Evolutionary conservation across 1,140 invertebrate species (phyloP), one percentile per base, ranked within the genome.

Genomic region (Drosophila jambulina): DNA sequence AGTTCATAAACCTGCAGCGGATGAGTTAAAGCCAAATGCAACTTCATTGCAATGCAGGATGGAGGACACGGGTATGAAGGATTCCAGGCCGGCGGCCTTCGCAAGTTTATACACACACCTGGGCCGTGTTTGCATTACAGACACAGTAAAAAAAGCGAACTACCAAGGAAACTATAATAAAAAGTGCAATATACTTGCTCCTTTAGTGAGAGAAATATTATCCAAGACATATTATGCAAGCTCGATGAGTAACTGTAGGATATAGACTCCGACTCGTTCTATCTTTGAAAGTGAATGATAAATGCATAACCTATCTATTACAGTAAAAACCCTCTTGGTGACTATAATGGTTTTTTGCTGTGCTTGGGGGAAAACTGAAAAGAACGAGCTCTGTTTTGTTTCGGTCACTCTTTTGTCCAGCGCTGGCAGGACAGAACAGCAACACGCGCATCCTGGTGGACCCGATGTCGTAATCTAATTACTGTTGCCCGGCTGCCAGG

Each of bases 401-500:
- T 32, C 29, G 62, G 67, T 38, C 45, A 65, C 19, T 29, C 61
- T 63, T 38, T 63, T 65, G 71, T 57, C 46, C 48, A 34, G n/a
- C 43, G 53, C 56, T 53, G 43, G 38, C 48, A 45, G 62, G 54
- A 36, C 48, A 43, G 9, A 25, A 29, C 40, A 21, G 27, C 53
- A 57, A 76, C 56, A 74, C 61, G 71, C 53, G 60, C 53, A 53
- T 49, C 72, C 74, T 57, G 29, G 40, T 45, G 77, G 49, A 75
- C 64, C 49, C 51, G 46, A 68, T 65, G 63, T 62, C 58, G 43
- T 86, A 83, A 86, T 86, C 60, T 77, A 82, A 86, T 87, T 87
- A 87, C 59, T 34, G 32, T 25, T 58, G 23, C 38, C 49, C 7
- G 8, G 42, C 25, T 54, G 32, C 42, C 72, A 34, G 36, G 32